phyloP scores from a whole-genome alignment of 2,888 invertebrate genomes.

The Spodoptera picta region DNA sequence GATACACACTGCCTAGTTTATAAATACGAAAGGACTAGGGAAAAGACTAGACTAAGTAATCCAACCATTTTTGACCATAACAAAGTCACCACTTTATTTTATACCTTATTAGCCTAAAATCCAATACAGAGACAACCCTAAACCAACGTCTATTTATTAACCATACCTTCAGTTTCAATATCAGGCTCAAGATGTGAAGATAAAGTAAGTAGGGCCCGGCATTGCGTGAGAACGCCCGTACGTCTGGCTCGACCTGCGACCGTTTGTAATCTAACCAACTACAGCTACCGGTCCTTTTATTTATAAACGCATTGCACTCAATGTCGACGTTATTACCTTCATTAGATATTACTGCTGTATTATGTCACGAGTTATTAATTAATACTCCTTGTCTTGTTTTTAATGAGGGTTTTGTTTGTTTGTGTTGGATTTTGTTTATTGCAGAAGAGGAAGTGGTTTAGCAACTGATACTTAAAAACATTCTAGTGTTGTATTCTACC shows the following conservation, averaged over 20 bases:
- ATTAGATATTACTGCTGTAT: conserved; percentile 30
- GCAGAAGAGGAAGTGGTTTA: no score
- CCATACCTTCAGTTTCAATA: conserved; percentile 35
- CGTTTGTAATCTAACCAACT: conserved; percentile 27
- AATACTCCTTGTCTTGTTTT: not conserved
- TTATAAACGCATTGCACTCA: conserved; percentile 35
- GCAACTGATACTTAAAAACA: no score
- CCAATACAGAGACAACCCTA: conserved; percentile 12
- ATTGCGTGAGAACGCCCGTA: conserved; percentile 40
- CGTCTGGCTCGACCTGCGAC: conserved; percentile 36
- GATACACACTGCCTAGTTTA: no score
- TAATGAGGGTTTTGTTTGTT: no score
- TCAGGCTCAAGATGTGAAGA: conserved; percentile 37
- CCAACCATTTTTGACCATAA: no score
- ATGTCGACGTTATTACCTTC: conserved; percentile 33
- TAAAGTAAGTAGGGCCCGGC: conserved; percentile 37
- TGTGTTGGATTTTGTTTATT: no score
- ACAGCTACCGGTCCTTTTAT: conserved; percentile 39
- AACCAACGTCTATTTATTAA: conserved; percentile 29
- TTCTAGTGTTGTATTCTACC: no score
- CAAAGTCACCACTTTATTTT: no score
- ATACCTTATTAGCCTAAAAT: not conserved
- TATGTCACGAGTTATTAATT: conserved; percentile 24
- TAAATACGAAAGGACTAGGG: no score
- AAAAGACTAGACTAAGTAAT: no score